phyloP scores from a whole-genome alignment of 2,797 vertebrate genomes.

The Esox lucius region DNA sequence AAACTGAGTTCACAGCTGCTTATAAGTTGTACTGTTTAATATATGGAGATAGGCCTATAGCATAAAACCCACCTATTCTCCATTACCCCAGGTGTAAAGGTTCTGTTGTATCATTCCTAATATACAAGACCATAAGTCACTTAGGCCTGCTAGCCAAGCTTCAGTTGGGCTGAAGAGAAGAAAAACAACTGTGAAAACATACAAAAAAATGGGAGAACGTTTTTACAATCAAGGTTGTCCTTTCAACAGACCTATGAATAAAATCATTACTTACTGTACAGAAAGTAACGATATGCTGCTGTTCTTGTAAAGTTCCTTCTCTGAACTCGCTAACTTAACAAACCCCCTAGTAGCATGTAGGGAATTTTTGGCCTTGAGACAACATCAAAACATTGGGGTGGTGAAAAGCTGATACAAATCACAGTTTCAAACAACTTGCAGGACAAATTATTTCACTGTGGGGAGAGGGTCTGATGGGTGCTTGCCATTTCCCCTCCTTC shows the following conservation, averaged over 20 bases:
- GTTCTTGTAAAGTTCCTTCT: slow-evolving; percentile 11
- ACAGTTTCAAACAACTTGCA: slow-evolving; percentile 3
- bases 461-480: slow-evolving; percentile 17
- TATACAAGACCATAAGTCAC: slow-evolving; percentile 24
- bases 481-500: slow-evolving; percentile 4
- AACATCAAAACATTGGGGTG: slow-evolving; percentile 4
- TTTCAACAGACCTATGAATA: slow-evolving; percentile 10
- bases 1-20: not conserved
- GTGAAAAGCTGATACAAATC: not conserved
- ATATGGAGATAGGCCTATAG: not conserved
- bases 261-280: not conserved
- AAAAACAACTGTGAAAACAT: slow-evolving; percentile 30
- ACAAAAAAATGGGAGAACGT: not conserved
- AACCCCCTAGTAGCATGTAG: not conserved
- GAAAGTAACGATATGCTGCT: slow-evolving; percentile 1
- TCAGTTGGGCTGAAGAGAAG: slow-evolving; percentile 14
- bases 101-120: slow-evolving; percentile 22
- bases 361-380: slow-evolving; percentile 4
- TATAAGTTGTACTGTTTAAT: not conserved
- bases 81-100: slow-evolving; percentile 24
- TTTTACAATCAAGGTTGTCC: slow-evolving; percentile 11
- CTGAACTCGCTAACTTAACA: not conserved
- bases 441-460: slow-evolving; percentile 21
- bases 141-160: slow-evolving; percentile 4
- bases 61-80: not conserved